Percentiles rank a stretch among this genome's conserved stretches.
Evolutionary conservation across 2,113 vertebrate genomes (phyloP).

Genomic region (Strix aluco): DNA sequence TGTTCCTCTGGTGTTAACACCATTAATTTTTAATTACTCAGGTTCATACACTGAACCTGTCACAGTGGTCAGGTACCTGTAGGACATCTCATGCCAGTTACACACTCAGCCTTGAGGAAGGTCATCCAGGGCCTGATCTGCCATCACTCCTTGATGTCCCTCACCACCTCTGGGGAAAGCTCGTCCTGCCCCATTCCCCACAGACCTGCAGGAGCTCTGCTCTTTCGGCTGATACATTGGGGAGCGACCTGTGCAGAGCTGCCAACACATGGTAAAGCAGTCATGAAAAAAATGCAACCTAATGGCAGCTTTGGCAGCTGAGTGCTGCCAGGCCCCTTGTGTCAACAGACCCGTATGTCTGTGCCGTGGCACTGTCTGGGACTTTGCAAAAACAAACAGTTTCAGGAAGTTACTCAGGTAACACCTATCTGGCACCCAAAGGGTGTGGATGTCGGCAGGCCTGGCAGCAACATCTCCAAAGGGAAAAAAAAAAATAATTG

Average conservation of each 20-base stretch:
- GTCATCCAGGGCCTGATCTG: not conserved
- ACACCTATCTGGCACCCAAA: not conserved
- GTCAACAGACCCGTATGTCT: not conserved
- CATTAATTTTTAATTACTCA: not conserved
- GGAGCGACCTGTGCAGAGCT: not conserved
- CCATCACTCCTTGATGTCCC: not conserved
- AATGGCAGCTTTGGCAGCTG: not conserved
- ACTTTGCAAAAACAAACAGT: not conserved
- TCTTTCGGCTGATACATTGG: not conserved
- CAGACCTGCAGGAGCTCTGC: not conserved
- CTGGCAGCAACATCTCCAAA: not conserved
- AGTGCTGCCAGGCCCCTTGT: not conserved
- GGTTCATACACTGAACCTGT: not conserved
- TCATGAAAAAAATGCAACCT: not conserved
- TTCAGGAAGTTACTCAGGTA: not conserved
- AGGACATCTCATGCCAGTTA: not conserved
- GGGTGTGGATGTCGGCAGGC: rapidly evolving
- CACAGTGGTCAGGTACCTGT: not conserved
- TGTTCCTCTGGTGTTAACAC: not conserved
- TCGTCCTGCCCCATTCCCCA: not conserved
- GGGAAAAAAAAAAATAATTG: not conserved
- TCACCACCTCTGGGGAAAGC: not conserved
- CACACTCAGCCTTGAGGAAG: not conserved
- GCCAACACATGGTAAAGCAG: rapidly evolving
- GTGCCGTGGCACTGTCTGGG: not conserved